phyloP scores from a whole-genome alignment of 2,888 invertebrate species.

The Nysson spinosus region DNA sequence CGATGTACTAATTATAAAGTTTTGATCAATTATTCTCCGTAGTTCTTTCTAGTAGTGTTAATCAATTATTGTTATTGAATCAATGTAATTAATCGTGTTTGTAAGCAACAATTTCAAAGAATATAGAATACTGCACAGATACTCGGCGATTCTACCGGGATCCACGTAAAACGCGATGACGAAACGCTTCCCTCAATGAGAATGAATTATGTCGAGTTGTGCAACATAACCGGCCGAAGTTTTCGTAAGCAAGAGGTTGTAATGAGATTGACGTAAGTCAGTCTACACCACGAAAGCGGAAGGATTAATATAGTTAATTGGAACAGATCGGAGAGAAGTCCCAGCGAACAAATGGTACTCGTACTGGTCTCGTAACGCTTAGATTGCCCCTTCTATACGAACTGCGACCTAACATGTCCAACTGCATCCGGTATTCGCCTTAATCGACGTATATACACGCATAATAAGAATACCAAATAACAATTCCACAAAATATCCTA shows the following conservation, averaged over 20 bases:
- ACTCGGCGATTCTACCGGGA: too few relatives aligned
- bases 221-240: conserved; percentile 11
- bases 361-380: conserved; percentile 51
- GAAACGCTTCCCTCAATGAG: too few relatives aligned
- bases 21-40: too few relatives aligned
- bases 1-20: too few relatives aligned
- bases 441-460: conserved; percentile 39
- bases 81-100: too few relatives aligned
- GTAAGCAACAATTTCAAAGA: too few relatives aligned
- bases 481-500: conserved; percentile 34
- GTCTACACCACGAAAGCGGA: conserved; percentile 64
- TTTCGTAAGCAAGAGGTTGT: conserved; percentile 36
- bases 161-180: too few relatives aligned
- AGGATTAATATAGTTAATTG: conserved; percentile 70
- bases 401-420: conserved; percentile 48
- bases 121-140: too few relatives aligned
- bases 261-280: conserved; percentile 66
- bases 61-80: too few relatives aligned
- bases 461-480: conserved; percentile 1
- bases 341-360: conserved; percentile 59
- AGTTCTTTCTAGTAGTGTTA: too few relatives aligned
- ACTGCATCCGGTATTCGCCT: conserved; percentile 53
- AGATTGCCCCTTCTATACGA: conserved; percentile 51
- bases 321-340: conserved; percentile 64
- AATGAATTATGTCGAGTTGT: too few relatives aligned